Percentiles rank a stretch among this genome's conserved stretches.
These are phyloP conservation scores for Lithophane semibrunnea DNA, from an alignment of 2,888 invertebrate genomes.

Conservation along the genomic window DNA sequence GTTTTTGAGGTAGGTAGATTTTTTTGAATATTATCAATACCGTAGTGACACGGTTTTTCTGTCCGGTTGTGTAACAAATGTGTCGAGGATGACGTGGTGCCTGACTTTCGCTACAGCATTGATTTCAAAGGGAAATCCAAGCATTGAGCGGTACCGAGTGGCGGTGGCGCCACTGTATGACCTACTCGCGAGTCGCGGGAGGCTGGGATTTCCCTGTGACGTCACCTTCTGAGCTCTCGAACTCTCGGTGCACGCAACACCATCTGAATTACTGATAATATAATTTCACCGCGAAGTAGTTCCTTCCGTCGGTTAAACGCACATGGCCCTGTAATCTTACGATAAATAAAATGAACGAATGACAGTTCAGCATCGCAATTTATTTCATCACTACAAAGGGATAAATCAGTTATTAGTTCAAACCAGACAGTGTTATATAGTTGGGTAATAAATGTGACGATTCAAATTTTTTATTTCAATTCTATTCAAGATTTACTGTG, in stretches of 20 bases:
- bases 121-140: slow-evolving; percentile 79
- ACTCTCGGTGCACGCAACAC: slow-evolving; percentile 14
- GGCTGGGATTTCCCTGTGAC: slow-evolving; percentile 81
- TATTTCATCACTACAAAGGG: not conserved
- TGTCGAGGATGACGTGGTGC: slow-evolving; percentile 80
- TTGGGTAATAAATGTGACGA: slow-evolving; percentile 3
- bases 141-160: slow-evolving; percentile 62
- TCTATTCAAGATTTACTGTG: too few species aligned
- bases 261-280: slow-evolving; percentile 20
- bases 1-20: slow-evolving; percentile 13
- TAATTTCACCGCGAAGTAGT: slow-evolving; percentile 15
- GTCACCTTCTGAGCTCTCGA: slow-evolving; percentile 35
- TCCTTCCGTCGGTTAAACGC: not conserved
- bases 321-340: not conserved
- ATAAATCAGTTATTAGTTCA: not conserved
- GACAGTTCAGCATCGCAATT: not conserved
- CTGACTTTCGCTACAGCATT: slow-evolving; percentile 82
- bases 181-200: slow-evolving; percentile 58
- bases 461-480: not conserved
- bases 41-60: slow-evolving; percentile 78
- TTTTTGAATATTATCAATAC: slow-evolving; percentile 46
- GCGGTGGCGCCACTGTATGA: slow-evolving; percentile 48
- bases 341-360: not conserved
- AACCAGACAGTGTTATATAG: not conserved
- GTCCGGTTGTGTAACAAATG: slow-evolving; percentile 84